Base-by-base conservation (phyloP, 1,140 invertebrate genomes). In the Neodiprion fabricii region DNA sequence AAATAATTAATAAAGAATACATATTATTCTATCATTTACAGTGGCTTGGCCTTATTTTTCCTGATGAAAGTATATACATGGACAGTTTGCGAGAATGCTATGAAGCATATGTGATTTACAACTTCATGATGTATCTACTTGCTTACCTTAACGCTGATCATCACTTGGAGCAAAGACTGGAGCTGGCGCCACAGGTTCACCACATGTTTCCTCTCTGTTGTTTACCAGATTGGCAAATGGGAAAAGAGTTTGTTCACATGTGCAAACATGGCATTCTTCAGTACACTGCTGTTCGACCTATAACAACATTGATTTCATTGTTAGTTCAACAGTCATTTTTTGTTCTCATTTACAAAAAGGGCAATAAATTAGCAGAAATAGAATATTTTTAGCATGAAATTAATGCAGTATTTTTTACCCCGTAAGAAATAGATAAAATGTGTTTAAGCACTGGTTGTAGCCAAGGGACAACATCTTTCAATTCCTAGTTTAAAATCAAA, bases 261-360 rank as follows among this genome's bases (percentile, higher is more conserved):
- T 98, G 97, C 85, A 98, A 98, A 89, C 97, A 98, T 91, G 97
- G 97, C 49, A 98, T 98, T 82, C 87, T 99, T 9, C 97, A 99
- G 85, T 99, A 98, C 82, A 97, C 96, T 50, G 92, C 97, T 67
- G 93, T 98, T 48, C 90, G 97, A 79, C 96, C 96, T 66, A 87
- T 97, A 71, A 96, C 96, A 66, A 97, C 97, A 78, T 90, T 95
- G 49, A 93, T 98, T 83, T 95, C 96, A 75, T 94, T 98, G 95
- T 96, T 90, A 92, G 91, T 90, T 78, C 71, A 66, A 65, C 49
- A 76, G 75, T 72, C 73, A 49, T 50, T 8, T 73, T 73, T 73
- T 70, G 9, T 79, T 74, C 5, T 40, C 67, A 75, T 76, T 75
- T 21, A 65, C 48, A 49, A 49, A 67, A 49, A 48, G 28, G 28